These are phyloP conservation scores for Piaya cayana DNA, from an alignment of 2,113 vertebrate species.

Conservation along the genomic window DNA sequence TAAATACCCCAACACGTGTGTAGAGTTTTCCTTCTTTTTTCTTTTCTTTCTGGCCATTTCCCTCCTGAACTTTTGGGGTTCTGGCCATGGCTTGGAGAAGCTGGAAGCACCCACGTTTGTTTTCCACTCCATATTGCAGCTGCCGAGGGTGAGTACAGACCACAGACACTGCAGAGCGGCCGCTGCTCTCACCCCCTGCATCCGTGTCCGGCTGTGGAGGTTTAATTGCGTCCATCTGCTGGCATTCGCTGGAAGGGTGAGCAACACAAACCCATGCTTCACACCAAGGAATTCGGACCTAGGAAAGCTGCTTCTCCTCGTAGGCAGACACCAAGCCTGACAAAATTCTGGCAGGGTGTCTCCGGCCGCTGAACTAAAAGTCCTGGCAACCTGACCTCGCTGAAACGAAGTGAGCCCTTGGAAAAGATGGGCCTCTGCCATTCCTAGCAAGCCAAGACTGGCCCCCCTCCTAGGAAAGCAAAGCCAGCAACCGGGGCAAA, in stretches of 20 bases:
- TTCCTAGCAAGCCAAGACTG: not conserved
- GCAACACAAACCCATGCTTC: not conserved
- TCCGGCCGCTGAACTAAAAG: not conserved
- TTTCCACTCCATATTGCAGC: not conserved
- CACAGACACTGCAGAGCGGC: not conserved
- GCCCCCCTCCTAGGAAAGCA: not conserved
- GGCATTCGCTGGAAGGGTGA: not conserved
- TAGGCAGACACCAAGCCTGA: not conserved
- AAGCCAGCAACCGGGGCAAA: not conserved
- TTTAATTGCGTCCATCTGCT: slow-evolving; percentile 24
- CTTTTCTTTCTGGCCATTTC: not conserved
- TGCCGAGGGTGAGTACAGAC: not conserved
- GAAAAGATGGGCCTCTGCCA: not conserved
- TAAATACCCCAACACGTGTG: not conserved
- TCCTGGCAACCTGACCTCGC: not conserved
- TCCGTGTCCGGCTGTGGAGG: not conserved
- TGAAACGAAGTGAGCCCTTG: not conserved
- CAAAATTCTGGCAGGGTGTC: not conserved
- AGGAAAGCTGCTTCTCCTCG: not conserved
- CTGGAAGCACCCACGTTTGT: not conserved
- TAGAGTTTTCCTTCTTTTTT: not conserved
- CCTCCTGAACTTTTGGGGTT: not conserved
- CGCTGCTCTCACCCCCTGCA: not conserved
- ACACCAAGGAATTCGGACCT: not conserved
- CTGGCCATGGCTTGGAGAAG: not conserved